Evolutionary conservation across 2,797 vertebrate species (phyloP).

Genomic region (Alfaro cultratus): DNA sequence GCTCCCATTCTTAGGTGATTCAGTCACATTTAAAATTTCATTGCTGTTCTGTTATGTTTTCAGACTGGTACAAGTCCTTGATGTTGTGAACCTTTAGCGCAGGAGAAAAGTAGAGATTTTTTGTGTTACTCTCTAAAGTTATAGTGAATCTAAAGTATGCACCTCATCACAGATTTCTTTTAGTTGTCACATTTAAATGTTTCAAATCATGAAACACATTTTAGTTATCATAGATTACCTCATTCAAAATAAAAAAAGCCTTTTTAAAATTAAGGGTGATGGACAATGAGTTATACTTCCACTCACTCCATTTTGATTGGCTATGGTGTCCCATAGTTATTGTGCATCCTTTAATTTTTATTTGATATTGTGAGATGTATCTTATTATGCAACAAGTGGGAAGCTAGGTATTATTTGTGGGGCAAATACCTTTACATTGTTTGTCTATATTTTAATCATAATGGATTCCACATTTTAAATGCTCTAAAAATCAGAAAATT

Average conservation of each 20-base stretch:
- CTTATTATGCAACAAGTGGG: too few species aligned
- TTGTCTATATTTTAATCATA: neutral
- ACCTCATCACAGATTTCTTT: neutral
- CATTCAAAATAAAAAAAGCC: neutral
- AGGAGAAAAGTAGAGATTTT: neutral
- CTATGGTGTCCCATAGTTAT: too few species aligned
- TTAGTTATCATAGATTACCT: neutral
- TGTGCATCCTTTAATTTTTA: too few species aligned
- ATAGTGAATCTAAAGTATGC: neutral
- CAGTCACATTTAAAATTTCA: neutral
- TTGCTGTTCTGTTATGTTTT: neutral
- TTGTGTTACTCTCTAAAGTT: neutral
- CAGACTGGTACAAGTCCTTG: neutral
- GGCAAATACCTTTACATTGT: too few species aligned
- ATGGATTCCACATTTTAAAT: neutral
- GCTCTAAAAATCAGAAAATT: neutral
- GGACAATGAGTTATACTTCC: too few species aligned
- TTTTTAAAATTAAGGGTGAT: neutral
- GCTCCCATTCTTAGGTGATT: neutral
- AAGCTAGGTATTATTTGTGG: too few species aligned
- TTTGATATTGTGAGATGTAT: too few species aligned
- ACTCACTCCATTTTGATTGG: too few species aligned
- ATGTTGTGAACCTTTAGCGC: neutral
- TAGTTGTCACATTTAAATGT: neutral
- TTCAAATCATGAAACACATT: neutral